Evolutionary conservation across 2,797 vertebrate genomes (phyloP).

Genomic region (Hypotaenidia philippensis): DNA sequence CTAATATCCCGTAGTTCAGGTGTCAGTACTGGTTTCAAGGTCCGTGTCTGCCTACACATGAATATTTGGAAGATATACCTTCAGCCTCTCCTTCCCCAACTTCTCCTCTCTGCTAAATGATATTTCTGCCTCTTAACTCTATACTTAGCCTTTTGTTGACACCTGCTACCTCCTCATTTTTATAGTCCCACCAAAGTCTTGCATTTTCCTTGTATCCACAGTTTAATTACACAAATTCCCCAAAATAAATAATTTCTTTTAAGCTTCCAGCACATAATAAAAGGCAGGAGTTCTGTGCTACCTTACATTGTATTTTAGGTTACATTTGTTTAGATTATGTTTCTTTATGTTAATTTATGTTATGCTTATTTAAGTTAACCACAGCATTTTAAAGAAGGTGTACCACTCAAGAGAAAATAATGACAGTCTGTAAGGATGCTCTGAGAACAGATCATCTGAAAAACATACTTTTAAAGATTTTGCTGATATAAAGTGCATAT

Average conservation of each 20-base stretch:
- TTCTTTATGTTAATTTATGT: no score
- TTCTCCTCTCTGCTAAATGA: not conserved
- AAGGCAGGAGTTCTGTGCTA: not conserved
- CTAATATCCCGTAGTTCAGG: not conserved
- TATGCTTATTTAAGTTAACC: not conserved
- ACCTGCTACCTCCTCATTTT: not conserved
- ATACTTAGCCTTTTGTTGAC: not conserved
- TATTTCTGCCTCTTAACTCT: not conserved
- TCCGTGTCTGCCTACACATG: not conserved
- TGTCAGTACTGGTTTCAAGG: not conserved
- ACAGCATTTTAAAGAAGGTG: not conserved
- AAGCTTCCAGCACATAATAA: not conserved
- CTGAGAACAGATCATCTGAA: not conserved
- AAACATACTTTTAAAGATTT: not conserved
- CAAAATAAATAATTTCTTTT: not conserved
- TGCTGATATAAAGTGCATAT: not conserved
- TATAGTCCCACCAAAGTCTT: not conserved
- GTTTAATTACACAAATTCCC: not conserved
- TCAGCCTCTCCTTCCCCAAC: not conserved
- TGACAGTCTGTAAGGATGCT: not conserved
- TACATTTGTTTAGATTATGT: not conserved
- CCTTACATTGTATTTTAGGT: rapidly evolving
- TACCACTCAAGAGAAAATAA: not conserved
- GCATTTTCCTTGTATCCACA: not conserved
- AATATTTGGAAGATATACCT: not conserved